Percentiles rank a stretch among this genome's conserved stretches.
phyloP scores from a whole-genome alignment of 2,113 vertebrate species.

The Sinosuthora webbiana region DNA sequence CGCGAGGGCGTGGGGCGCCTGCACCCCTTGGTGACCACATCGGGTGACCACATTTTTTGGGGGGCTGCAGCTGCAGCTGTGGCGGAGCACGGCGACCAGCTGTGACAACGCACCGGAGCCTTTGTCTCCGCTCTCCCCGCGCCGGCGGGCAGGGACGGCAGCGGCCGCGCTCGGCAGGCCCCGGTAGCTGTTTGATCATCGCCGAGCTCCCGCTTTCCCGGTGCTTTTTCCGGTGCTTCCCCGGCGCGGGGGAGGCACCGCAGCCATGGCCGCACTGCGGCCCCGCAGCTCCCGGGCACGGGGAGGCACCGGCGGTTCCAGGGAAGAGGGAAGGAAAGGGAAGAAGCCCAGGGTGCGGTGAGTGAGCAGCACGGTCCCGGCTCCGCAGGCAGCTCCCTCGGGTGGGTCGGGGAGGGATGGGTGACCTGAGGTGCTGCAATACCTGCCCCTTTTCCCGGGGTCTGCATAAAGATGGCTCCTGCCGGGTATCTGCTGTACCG shows the following conservation, averaged over 20 bases:
- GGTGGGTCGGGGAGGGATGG: neutral
- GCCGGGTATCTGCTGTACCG: neutral
- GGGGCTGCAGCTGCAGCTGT: neutral
- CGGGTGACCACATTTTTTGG: rapidly evolving
- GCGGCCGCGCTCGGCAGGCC: neutral
- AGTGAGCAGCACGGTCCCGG: neutral
- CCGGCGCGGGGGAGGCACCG: neutral
- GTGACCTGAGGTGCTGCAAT: neutral
- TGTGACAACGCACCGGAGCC: neutral
- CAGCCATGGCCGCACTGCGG: neutral
- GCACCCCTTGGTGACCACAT: rapidly evolving
- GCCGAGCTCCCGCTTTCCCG: neutral
- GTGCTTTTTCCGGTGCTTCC: neutral
- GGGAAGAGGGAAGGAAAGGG: neutral
- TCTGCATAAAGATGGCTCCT: neutral
- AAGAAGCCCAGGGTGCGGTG: neutral
- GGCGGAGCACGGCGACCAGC: rapidly evolving
- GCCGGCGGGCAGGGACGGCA: neutral
- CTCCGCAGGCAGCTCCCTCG: neutral
- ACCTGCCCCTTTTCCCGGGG: neutral
- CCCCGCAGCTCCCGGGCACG: neutral
- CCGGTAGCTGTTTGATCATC: neutral
- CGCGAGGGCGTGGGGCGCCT: neutral
- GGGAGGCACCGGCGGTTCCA: neutral
- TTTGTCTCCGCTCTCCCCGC: neutral